Base-by-base conservation (phyloP, 2,888 invertebrate species). In the Drosophila mayaguana region DNA sequence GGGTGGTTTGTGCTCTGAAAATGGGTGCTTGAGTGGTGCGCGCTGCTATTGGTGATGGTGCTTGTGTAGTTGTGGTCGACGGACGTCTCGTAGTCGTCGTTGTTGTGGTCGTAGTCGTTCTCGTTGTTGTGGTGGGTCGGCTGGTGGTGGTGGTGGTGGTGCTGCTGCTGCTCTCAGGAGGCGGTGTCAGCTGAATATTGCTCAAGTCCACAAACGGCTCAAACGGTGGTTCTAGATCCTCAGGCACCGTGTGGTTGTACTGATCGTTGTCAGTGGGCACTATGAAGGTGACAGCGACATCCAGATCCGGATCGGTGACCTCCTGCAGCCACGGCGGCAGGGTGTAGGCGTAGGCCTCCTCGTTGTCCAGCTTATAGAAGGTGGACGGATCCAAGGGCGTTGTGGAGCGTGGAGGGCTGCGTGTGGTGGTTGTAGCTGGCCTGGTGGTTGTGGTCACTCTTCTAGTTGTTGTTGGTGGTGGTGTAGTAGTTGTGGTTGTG, bases 251-350 rank as follows among this genome's bases (percentile, higher is more conserved):
- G 38, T 91, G 89, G 51, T 92, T 92, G 40, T 92, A 92, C 71
- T 92, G 84, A 63, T 91, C 88, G 36, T 92, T 89, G 59, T 92
- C 91, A 14, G 78, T 81, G 45, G 92, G 92, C 50, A 91, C 84
- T 16, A 88, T 81, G 42, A 88, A 92, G 12, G 91, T 85, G 14
- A 92, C 90, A 1, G 92, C 92, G 22, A 91, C 90, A 70, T 92
- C 92, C 25, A 92, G 64, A 28, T 92, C 92, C 0, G 92, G 91
- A 75, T 92, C 92, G 60, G 92, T 92, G 0, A 90, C 83, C 50
- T 88, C 93, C 38, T 88, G 87, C 40, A 92, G 56, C 92, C 92
- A 92, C 2, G 92, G 80, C 6, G 92, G 92, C 48, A 92, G 55
- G 0, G 92, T 90, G 40, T 90, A 88, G 0, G 92, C 90, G 46